Evolutionary conservation across 2,113 vertebrate species (phyloP).

Genomic region (Syrmaticus mikado): DNA sequence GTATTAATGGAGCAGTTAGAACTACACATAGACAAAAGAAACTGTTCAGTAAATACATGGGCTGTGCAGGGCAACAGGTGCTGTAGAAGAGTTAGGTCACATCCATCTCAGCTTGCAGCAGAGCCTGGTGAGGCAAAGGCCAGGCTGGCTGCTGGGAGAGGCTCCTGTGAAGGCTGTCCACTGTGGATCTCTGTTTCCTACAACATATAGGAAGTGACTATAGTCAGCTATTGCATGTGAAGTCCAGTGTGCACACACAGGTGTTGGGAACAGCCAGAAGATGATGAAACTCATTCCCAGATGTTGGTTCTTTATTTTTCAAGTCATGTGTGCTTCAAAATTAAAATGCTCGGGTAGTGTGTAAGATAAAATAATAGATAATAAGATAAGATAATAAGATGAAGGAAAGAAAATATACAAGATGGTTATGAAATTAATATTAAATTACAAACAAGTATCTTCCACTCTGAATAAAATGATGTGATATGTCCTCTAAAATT

Average conservation of each 20-base stretch:
- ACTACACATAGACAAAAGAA: background rate
- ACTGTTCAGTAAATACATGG: background rate
- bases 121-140: background rate
- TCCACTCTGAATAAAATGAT: background rate
- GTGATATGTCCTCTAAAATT: background rate
- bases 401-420: background rate
- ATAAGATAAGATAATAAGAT: background rate
- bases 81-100: background rate
- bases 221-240: background rate
- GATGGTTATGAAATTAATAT: background rate
- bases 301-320: background rate
- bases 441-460: background rate
- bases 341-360: background rate
- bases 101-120: rapidly evolving
- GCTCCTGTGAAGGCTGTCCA: background rate
- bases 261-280: background rate
- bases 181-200: background rate
- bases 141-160: background rate
- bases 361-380: no score
- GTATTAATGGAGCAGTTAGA: background rate
- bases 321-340: background rate
- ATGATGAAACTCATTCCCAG: background rate
- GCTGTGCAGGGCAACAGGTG: background rate
- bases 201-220: background rate
- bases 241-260: background rate